Evolutionary conservation across 2,888 invertebrate genomes (phyloP).

Genomic region (Lysandra coridon): DNA sequence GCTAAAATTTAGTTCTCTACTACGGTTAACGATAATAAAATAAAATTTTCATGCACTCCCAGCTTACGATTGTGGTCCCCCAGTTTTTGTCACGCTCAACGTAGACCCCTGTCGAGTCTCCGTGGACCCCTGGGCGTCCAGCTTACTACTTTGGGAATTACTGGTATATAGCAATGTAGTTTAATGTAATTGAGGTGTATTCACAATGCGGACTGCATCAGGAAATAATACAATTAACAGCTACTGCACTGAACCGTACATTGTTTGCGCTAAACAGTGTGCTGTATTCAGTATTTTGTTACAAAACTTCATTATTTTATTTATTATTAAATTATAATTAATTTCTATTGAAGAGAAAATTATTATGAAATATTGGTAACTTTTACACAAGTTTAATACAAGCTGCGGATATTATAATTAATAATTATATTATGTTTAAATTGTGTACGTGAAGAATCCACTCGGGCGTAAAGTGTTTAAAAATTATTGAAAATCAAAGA

Average conservation of each 20-base stretch:
- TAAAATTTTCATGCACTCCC: no score
- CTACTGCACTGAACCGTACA: background rate
- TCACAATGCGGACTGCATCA: background rate
- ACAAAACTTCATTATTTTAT: background rate
- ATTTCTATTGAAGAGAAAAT: background rate
- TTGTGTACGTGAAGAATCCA: background rate
- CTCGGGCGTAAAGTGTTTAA: no score
- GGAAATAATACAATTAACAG: background rate
- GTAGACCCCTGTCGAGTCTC: no score
- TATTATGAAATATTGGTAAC: background rate
- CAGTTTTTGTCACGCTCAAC: no score
- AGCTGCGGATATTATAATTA: background rate
- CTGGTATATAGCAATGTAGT: background rate
- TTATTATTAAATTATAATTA: background rate
- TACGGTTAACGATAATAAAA: no score
- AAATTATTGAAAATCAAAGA: no score
- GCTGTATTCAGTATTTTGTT: background rate
- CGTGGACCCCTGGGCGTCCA: no score
- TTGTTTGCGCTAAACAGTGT: background rate
- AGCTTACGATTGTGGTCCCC: no score
- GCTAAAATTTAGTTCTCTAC: no score
- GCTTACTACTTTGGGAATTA: no score
- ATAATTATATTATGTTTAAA: background rate
- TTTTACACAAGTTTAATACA: background rate
- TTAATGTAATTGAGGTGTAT: background rate